Evolutionary conservation across 2,113 vertebrate genomes (phyloP).

Genomic region (Nycticryphes semicollaris): DNA sequence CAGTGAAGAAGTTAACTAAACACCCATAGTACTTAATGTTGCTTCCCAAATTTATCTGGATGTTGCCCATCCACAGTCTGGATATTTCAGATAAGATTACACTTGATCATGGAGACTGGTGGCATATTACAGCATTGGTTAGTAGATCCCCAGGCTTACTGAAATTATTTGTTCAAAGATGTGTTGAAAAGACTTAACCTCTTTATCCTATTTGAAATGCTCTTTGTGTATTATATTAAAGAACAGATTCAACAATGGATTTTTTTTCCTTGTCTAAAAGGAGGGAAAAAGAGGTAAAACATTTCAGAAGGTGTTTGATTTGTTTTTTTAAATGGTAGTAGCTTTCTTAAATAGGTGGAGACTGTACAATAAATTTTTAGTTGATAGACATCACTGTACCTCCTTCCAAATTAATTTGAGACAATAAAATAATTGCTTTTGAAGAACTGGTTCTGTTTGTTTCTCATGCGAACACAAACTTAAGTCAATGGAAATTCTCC

Average conservation of each 20-base stretch:
- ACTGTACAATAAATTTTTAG: rapidly evolving
- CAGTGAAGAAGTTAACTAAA: neutral
- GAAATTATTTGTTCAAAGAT: neutral
- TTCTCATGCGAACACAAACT: neutral
- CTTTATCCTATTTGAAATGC: neutral
- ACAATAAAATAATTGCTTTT: neutral
- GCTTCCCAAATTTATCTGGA: neutral
- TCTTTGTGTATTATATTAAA: neutral
- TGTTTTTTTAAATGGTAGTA: neutral
- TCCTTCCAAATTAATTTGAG: neutral
- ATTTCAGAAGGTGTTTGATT: neutral
- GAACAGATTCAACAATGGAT: neutral
- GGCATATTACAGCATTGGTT: neutral
- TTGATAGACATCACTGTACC: neutral
- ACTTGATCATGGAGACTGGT: neutral
- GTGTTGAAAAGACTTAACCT: neutral
- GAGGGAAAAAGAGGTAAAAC: neutral
- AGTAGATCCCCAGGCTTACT: neutral
- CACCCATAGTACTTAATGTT: neutral
- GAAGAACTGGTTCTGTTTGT: neutral
- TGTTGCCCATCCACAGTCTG: neutral
- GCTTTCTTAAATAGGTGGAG: neutral
- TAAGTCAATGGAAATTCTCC: neutral
- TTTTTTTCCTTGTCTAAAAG: neutral
- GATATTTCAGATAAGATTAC: neutral